Evolutionary conservation across 2,113 vertebrate species (phyloP), one percentile per base, ranked within the genome.

Genomic region (Lagenorhynchus albirostris): DNA sequence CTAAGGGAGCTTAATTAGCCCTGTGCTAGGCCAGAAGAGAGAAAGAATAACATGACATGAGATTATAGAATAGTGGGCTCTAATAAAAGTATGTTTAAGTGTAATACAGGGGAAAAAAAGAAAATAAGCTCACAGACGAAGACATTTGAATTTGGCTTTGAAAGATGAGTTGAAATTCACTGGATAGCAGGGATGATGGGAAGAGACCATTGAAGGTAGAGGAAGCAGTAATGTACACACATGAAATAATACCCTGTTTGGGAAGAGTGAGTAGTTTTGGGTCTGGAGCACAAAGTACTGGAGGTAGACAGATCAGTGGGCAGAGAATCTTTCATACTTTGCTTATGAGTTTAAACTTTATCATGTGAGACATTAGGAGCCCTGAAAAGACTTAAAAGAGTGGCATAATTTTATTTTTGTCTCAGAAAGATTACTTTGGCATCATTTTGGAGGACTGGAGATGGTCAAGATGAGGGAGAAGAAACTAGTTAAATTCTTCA

Each of bases 111-210:
- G 6, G 38, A 95, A 38, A 47, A 93, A 81, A 60, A 74, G 8
- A 44, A 81, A 85, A 73, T 12, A 77, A 25, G 29, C 71, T 92
- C 77, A 71, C 47, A 95, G 60, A 93, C 0, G 21, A 82, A 82
- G 50, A 81, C 26, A 53, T 67, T 76, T 87, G 38, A 87, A 95
- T n/a, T 90, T 95, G 67, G 25, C 58, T 62, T 93, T 93, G 81
- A 76, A 87, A 74, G 17, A 60, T 93, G 73, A 81, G 6, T 62
- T 90, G 71, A 90, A 76, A 23, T 88, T 82, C 33, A 68, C 29
- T 67, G 31, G 67, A 20, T 82, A 74, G 12, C 44, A 67, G 83
- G 33, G 13, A 68, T 60, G 47, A 36, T 89, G 25, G 33, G 25
- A n/a, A 76, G 25, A 82, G 4, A 65, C 58, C 31, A 26, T 60